Evolutionary conservation across 2,113 vertebrate genomes (phyloP), one percentile per base, ranked within the genome.

Genomic region (Aphyosemion australe): DNA sequence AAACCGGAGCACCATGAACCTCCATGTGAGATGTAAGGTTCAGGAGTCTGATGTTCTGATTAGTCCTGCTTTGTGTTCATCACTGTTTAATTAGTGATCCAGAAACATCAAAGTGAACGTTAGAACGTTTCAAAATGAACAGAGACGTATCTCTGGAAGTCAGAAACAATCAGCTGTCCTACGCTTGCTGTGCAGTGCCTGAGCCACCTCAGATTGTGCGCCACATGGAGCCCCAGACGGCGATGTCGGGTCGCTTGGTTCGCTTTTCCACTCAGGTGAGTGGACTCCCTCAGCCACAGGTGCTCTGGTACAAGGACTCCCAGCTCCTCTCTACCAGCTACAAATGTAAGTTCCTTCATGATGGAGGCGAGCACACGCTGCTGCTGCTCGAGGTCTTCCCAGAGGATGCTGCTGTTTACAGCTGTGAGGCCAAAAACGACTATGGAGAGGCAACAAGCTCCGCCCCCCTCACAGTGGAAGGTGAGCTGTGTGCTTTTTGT

Each of bases 241-340:
- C 93, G 34, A 92, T 91, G 41, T 93, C 94, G 1, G 95, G 96
- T 10, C 91, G 95, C 62, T 94, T 93, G 0, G 95, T 93, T 0
- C 95, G 95, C 26, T 95, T 98, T 87, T 94, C 93, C 6, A 89
- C 94, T 0, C 81, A 93, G 73, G 90, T 95, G 69, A 91, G 91
- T 7, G 96, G 96, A 65, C 87, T 93, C 72, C 96, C 96, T 0
- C 91, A 89, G 82, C 95, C 96, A 41, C 95, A 95, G 79, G 92
- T 97, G 78, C 91, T 81, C 62, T 98, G 96, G 96, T 96, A 93
- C 88, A 96, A 95, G 73, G 94, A 97, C 54, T 95, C 94, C 19
- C 93, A 95, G 89, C 84, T 90, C 47, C 94, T 98, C 68, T 92
- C 91, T 52, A 69, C 91, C 32, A 94, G 94, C 45, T 94, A 94